Percentiles rank a stretch among this genome's conserved stretches.
These are phyloP conservation scores for Tamias sibiricus DNA, from an alignment of 2,113 vertebrate species.

Conservation along the genomic window DNA sequence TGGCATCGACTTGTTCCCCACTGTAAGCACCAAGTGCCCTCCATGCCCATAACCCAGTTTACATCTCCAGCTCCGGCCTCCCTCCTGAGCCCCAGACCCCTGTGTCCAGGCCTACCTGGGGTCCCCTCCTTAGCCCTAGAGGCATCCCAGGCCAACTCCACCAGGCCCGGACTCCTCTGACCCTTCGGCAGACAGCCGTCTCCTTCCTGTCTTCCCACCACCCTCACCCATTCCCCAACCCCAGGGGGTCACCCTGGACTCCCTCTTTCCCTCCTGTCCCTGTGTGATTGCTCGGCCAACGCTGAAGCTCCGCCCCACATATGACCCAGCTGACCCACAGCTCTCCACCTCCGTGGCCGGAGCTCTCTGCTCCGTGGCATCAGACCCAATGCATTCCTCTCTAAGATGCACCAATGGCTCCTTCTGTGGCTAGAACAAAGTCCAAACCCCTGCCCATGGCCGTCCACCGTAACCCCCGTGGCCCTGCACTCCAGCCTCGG, in stretches of 20 bases:
- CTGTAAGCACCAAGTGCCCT: no score
- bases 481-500: not conserved
- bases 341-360: not conserved
- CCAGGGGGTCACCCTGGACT: no score
- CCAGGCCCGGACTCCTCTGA: not conserved
- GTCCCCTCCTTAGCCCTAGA: not conserved
- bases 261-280: not conserved
- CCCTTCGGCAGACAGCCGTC: fast-evolving
- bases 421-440: not conserved
- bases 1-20: not conserved
- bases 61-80: not conserved
- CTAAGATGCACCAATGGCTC: not conserved
- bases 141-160: no score
- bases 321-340: not conserved
- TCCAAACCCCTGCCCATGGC: fast-evolving
- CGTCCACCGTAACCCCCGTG: fast-evolving
- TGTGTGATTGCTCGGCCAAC: not conserved
- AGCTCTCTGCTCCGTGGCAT: not conserved
- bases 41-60: fast-evolving
- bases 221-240: not conserved
- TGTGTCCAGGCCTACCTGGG: fast-evolving
- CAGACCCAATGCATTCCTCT: not conserved
- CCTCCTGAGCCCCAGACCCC: not conserved
- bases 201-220: not conserved
- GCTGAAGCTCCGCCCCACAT: not conserved